Percentiles rank a stretch among this genome's conserved stretches.
Conservation (phyloP, 2,113 vertebrate genomes). For the Takifugu flavidus region DNA sequence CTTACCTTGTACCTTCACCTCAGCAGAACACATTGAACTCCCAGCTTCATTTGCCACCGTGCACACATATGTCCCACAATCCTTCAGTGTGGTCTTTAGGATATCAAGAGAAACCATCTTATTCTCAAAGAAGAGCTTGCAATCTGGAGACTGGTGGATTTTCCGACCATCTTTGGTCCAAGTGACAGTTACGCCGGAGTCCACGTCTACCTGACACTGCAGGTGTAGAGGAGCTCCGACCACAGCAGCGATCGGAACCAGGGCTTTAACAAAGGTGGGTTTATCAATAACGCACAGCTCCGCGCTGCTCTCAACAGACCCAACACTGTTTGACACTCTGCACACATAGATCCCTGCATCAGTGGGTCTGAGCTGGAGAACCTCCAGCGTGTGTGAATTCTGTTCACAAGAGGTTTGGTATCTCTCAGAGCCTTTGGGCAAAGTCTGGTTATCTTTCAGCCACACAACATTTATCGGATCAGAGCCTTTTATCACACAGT, state of each 20-base stretch:
- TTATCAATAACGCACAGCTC: conserved; percentile 83
- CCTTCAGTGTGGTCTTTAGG: conserved; percentile 83
- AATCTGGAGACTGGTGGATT: conserved; percentile 84
- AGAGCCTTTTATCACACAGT: conserved; percentile 84
- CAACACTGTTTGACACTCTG: conserved; percentile 84
- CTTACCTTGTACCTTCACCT: conserved; percentile 89
- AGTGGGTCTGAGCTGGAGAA: conserved; percentile 65
- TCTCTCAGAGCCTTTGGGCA: conserved; percentile 63
- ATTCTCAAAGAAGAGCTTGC: conserved; percentile 88
- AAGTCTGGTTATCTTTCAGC: conserved; percentile 81
- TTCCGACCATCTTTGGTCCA: conserved; percentile 87
- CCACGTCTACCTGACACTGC: conserved; percentile 88
- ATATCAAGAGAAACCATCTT: conserved; percentile 87
- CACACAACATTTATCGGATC: conserved; percentile 85
- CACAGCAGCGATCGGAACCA: conserved; percentile 78
- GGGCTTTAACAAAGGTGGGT: conserved; percentile 81
- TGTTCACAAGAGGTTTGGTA: conserved; percentile 80
- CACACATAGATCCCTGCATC: conserved; percentile 84
- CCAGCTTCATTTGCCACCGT: conserved; percentile 85
- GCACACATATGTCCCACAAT: conserved; percentile 83
- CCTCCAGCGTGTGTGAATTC: conserved; percentile 83
- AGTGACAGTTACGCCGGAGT: conserved; percentile 80
- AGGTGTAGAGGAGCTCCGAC: conserved; percentile 83
- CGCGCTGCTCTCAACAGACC: conserved; percentile 80
- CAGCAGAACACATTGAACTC: conserved; percentile 78